Base-by-base conservation (phyloP, 1,140 invertebrate species). In the Drosophila parabipectinata region DNA sequence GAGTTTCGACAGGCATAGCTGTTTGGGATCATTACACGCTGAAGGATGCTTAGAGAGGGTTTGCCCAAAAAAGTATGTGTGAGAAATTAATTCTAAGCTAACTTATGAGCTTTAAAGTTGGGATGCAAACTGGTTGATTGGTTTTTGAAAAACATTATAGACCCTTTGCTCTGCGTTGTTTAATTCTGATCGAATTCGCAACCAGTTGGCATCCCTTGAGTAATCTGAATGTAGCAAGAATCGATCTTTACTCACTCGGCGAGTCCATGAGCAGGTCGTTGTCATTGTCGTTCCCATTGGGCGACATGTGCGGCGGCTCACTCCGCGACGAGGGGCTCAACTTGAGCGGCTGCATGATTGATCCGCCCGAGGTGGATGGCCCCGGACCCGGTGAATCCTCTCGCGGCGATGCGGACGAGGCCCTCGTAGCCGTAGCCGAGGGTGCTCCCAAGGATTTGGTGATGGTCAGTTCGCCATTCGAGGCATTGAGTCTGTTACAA, bases 391-490 rank as follows among this genome's bases (percentile, higher is more conserved):
- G 82, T 0, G 82, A 85, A 26, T 85, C 82, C 1, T 78, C 82
- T 3, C 87, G 78, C 5, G 90, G 90, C 0, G 94, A 94, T n/a
- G 94, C 94, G 14, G 94, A 92, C 54, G 93, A 94, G 78, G 87
- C 93, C 77, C 91, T 95, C 85, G 92, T 92, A 57, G 93, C 93
- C 12, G 92, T 93, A 73, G 92, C 91, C 75, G 94, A 93, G 7
- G 92, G 92, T 48, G 93, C 93, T 41, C 94, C 94, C 67, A 95
- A 93, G 37, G 95, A 95, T 48, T 96, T 96, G 52, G 95, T 96
- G 80, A 97, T 96, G 32, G 95, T 96, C 45, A 96, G 94, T 92
- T 96, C 96, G 15, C 95, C 95, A 80, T 96, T 96, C 58, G 93
- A 95, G 45, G 95, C 94, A 50, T 95, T 94, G 67, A 96, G 93